Evolutionary conservation across 2,797 vertebrate genomes (phyloP), one percentile per base, ranked within the genome.

Genomic region (Enteromius thamalakanensis): DNA sequence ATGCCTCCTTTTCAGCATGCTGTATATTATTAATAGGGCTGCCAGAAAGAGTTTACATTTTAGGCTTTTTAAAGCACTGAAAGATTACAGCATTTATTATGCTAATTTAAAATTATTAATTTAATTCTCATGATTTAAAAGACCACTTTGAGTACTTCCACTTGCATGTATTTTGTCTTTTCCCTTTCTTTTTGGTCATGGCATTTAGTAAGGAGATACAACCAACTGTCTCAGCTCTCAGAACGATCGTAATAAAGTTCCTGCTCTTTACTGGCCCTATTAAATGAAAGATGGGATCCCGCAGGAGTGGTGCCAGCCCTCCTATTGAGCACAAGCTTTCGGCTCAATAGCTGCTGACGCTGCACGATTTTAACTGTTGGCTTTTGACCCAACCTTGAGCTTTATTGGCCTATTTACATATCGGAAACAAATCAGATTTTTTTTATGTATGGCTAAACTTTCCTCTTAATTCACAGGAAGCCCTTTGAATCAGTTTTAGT

Each of bases 181-280:
- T 55, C 9, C 32, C 21, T 34, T 55, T 12, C 37, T 60, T 60
- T 45, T 77, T 62, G 55, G 8, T 42, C 14, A 77, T 23, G 23
- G 6, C 15, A 21, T 64, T 12, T n/a, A 78, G 10, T 67, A 65
- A 67, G 60, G 45, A 21, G 26, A 51, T 64, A 37, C 26, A 47
- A 29, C 5, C 10, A n/a, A 15, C 17, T 40, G 14, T 23, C 6
- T 78, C 58, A 14, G 19, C 60, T 65, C 29, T 84, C 49, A 12
- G 47, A 74, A 67, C 17, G 17, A 47, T 67, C 26, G 1, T 49
- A 26, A 40, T 75, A 76, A 70, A 47, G 51, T 68, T 86, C 87
- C 83, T 93, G 87, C 89, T 53, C 86, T 89, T 92, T 93, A 91
- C 91, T 90, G 87, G 87, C 88, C 85, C 88, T 87, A 89, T 91